A percentile compares a stretch with the other conserved stretches of the same genome.
Evolutionary conservation across 2,113 vertebrate species (phyloP).

Genomic region (Corvus hawaiiensis): DNA sequence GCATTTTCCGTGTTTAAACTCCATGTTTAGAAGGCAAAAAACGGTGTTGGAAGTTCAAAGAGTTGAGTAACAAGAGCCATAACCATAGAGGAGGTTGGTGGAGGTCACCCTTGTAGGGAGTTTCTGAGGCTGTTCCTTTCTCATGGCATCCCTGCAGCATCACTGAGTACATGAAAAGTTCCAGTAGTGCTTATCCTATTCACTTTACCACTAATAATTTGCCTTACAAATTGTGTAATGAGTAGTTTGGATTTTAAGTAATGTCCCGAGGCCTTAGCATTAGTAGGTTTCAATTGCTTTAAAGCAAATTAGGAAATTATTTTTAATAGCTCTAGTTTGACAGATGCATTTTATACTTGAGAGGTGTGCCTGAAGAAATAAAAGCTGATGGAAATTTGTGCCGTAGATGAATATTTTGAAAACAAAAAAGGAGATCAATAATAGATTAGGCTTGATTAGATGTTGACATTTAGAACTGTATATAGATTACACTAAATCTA

Average conservation of each 20-base stretch:
- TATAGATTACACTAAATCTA: conserved; percentile 59
- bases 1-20: neutral
- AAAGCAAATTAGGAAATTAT: conserved; percentile 11
- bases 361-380: conserved; percentile 13
- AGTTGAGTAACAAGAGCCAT: neutral
- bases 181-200: neutral
- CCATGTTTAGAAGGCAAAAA: neutral
- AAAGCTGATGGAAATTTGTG: conserved; percentile 7
- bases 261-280: neutral
- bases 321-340: neutral
- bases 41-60: neutral
- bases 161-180: neutral
- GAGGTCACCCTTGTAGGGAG: neutral
- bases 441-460: conserved; percentile 62
- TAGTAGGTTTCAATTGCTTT: neutral
- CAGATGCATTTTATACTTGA: conserved; percentile 22
- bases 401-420: conserved; percentile 53
- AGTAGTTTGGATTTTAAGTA: conserved; percentile 9
- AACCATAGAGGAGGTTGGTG: neutral
- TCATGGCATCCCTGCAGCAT: neutral
- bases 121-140: neutral
- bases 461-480: conserved; percentile 66
- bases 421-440: conserved; percentile 59
- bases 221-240: neutral
- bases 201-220: neutral